Evolutionary conservation across 2,113 vertebrate species (phyloP).

Genomic region (Edolisoma coerulescens): DNA sequence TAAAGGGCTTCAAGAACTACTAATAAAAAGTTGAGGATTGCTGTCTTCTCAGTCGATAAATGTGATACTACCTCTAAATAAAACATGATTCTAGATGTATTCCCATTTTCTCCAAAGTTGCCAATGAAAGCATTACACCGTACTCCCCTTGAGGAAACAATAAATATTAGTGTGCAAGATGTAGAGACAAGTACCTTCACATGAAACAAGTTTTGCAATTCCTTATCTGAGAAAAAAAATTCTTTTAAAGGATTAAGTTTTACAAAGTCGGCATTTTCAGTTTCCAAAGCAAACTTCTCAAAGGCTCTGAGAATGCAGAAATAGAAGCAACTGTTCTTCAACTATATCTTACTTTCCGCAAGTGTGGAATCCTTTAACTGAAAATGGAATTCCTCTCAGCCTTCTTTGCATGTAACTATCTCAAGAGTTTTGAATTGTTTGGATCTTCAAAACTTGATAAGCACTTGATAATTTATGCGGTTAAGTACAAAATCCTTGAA

Average conservation of each 20-base stretch:
- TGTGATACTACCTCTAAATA: not conserved
- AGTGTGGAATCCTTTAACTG: not conserved
- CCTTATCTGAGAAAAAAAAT: not conserved
- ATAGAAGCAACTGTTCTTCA: not conserved
- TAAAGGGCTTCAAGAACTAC: not conserved
- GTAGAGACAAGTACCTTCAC: not conserved
- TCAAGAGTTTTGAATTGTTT: not conserved
- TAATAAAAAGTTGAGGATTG: not conserved
- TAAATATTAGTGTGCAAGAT: not conserved
- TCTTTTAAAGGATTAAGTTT: not conserved
- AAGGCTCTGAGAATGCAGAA: not conserved
- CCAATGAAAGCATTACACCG: rapidly evolving
- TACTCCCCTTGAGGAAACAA: not conserved
- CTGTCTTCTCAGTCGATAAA: not conserved
- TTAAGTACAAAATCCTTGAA: not conserved
- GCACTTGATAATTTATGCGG: not conserved
- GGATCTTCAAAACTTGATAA: not conserved
- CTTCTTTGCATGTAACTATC: not conserved
- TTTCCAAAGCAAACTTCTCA: not conserved
- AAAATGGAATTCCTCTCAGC: not conserved
- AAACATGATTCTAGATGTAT: not conserved
- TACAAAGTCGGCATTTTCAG: not conserved
- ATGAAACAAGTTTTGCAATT: not conserved
- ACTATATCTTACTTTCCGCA: not conserved
- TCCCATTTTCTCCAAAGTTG: not conserved